Evolutionary conservation across 1,140 invertebrate genomes (phyloP), one percentile per base, ranked within the genome.

Genomic region (Nasonia vitripennis): DNA sequence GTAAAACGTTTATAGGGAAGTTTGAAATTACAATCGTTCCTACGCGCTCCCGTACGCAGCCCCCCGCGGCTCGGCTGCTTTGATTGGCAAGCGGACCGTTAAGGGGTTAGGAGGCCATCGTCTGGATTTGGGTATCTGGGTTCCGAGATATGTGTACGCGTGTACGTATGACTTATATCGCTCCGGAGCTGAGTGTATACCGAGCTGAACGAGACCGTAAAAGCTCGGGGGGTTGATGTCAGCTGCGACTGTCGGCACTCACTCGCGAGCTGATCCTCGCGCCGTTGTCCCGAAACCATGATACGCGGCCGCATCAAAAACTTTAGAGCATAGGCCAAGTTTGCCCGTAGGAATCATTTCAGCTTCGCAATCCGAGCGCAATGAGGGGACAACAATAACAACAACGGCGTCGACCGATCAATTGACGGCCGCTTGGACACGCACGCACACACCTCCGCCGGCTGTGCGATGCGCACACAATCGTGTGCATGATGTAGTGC

Each of bases 41-140:
- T 55, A 23, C 9, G 17, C 2, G 11, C 78, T 4, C 70, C 5
- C 20, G 10, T 14, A 85, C 55, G 0, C 5, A 27, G 27, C 27
- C 27, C 55, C 34, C 37, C 41, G 74, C 20, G 41, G 51, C n/a
- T 31, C 23, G 82, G 70, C 81, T 31, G 37, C 71, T 83, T 74
- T 81, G 81, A 84, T 84, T 83, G 86, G 84, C 85, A 78, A 37
- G 55, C 31, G 23, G 82, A 48, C 37, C 41, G 81, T 84, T 87
- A 87, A 84, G 86, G 86, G 86, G 86, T 87, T 87, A 86, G 85
- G 51, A 84, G 86, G 82, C 83, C 78, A 81, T 81, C 45, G 82
- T 23, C 12, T 31, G 68, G 77, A 87, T 87, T 87, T 87, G 55
- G 86, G 86, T 87, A 84, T 87, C 82, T 87, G 82, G 86, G 82